Percentiles rank a stretch among this genome's conserved stretches.
phyloP scores from a whole-genome alignment of 2,888 invertebrate species.

The Tetheella fluctuosa region DNA sequence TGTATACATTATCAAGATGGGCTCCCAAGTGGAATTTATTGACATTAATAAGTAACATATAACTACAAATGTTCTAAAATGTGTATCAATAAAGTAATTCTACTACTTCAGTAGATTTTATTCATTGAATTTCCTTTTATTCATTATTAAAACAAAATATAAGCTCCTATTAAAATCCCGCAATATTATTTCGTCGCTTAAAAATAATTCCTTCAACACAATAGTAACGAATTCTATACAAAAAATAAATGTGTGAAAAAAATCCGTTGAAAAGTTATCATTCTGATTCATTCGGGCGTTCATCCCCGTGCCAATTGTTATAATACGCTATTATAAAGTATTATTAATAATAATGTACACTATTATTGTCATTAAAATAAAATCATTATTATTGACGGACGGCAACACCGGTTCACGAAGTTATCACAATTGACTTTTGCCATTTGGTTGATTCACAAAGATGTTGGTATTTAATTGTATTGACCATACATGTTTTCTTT shows the following conservation, averaged over 20 bases:
- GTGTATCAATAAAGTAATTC: too few relatives aligned
- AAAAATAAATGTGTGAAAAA: slow-evolving; percentile 47
- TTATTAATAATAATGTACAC: slow-evolving; percentile 72
- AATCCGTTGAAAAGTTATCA: slow-evolving; percentile 71
- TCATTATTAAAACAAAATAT: not conserved
- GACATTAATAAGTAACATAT: too few relatives aligned
- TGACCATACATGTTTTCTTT: slow-evolving; percentile 73
- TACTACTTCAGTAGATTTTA: not conserved
- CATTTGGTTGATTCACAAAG: slow-evolving; percentile 77
- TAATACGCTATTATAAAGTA: slow-evolving; percentile 72
- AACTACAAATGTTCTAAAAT: too few relatives aligned
- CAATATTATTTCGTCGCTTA: slow-evolving; percentile 20
- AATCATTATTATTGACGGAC: slow-evolving; percentile 66
- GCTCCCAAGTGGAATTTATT: too few relatives aligned
- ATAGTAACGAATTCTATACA: slow-evolving; percentile 35
- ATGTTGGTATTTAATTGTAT: slow-evolving; percentile 74
- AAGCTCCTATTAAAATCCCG: not conserved
- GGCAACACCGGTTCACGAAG: slow-evolving; percentile 52
- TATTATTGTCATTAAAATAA: slow-evolving; percentile 72
- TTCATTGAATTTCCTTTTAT: not conserved
- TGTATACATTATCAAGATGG: too few relatives aligned
- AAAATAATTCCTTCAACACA: slow-evolving; percentile 24
- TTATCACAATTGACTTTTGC: slow-evolving; percentile 81
- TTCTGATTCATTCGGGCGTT: slow-evolving; percentile 77
- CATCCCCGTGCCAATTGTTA: slow-evolving; percentile 72